phyloP scores from a whole-genome alignment of 2,888 invertebrate genomes.

The Linyphia triangularis region DNA sequence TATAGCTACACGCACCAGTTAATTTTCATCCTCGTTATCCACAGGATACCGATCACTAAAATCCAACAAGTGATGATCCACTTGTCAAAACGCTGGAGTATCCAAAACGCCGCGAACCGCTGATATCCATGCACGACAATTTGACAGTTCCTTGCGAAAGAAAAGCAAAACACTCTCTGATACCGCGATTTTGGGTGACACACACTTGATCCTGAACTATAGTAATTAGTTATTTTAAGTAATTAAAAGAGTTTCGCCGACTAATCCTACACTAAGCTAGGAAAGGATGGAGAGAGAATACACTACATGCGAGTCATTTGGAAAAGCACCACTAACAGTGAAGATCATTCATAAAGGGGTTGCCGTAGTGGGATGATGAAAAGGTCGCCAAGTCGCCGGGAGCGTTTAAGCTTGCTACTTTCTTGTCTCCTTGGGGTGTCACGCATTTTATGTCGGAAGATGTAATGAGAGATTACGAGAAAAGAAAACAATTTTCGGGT shows the following conservation, averaged over 20 bases:
- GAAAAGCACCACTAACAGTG: constrained; percentile 49
- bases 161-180: background rate
- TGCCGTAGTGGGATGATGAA: constrained; percentile 15
- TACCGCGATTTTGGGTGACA: background rate
- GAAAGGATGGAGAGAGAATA: background rate
- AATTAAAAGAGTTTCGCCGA: background rate
- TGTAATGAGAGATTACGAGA: constrained; percentile 27
- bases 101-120: constrained; percentile 19
- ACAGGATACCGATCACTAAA: constrained; percentile 16
- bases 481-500: constrained; percentile 33
- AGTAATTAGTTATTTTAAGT: background rate
- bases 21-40: constrained; percentile 40
- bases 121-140: background rate
- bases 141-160: background rate
- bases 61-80: constrained; percentile 70
- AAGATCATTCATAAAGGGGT: constrained; percentile 71
- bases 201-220: background rate
- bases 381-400: constrained; percentile 53
- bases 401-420: constrained; percentile 2
- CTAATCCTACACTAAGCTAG: constrained; percentile 20
- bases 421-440: constrained; percentile 30
- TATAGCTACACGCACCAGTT: constrained; percentile 14
- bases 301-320: constrained; percentile 40
- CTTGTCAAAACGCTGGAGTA: constrained; percentile 37
- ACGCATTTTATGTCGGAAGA: constrained; percentile 33